These are phyloP conservation scores for Ormyrus nitidulus DNA, from an alignment of 2,888 invertebrate species.

Conservation along the genomic window DNA sequence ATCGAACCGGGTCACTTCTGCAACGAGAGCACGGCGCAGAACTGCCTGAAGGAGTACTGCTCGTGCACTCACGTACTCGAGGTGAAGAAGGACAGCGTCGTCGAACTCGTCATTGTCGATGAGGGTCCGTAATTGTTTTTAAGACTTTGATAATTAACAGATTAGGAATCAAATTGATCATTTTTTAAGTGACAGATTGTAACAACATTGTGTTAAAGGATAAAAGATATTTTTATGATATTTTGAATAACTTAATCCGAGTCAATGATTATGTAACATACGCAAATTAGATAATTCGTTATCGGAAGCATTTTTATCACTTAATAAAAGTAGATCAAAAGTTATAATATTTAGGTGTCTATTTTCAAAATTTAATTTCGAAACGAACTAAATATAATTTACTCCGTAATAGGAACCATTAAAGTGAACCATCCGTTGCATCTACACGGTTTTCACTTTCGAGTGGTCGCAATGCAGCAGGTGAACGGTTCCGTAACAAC, in stretches of 20 bases:
- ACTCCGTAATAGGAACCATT: not conserved
- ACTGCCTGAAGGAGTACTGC: slow-evolving; percentile 10
- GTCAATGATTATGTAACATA: not conserved
- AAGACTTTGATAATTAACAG: too few relatives aligned
- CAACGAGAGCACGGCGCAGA: not conserved
- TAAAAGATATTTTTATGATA: not conserved
- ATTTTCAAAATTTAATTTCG: not conserved
- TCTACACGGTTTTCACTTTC: slow-evolving; percentile 88
- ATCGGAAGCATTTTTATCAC: slow-evolving; percentile 84
- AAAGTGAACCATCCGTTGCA: slow-evolving; percentile 84
- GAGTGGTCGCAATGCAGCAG: slow-evolving; percentile 85
- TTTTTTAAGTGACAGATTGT: not conserved
- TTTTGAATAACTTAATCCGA: not conserved
- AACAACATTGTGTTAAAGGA: not conserved
- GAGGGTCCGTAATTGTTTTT: not conserved
- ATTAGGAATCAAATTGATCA: not conserved
- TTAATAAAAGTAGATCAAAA: slow-evolving; percentile 48
- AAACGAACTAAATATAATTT: not conserved
- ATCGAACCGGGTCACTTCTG: not conserved
- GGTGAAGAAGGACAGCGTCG: not conserved
- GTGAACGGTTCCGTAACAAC: slow-evolving; percentile 67
- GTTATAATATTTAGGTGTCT: not conserved
- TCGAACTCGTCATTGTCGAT: slow-evolving; percentile 18
- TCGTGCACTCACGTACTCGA: not conserved
- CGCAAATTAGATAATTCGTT: not conserved